Conservation (phyloP, 2,797 vertebrate genomes). For the Epinephelus awoara region DNA sequence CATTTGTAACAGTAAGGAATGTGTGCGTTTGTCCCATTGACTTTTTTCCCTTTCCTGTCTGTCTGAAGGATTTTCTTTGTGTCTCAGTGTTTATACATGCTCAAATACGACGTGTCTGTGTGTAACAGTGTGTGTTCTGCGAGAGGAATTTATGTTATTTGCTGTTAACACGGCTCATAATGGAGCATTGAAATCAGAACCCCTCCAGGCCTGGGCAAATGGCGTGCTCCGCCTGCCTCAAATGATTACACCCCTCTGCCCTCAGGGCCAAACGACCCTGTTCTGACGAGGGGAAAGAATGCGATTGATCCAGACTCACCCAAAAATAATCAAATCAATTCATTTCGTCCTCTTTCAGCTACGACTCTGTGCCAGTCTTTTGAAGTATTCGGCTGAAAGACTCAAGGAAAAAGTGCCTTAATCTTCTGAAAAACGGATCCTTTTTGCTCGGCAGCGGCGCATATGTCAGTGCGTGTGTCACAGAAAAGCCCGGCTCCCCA, state of each 20-base stretch:
- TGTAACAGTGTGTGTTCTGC: conserved; percentile 69
- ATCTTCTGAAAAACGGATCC: conserved; percentile 63
- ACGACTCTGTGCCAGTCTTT: conserved; percentile 71
- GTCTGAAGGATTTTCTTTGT: conserved; percentile 65
- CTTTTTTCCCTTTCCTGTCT: conserved; percentile 18
- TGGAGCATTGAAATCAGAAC: conserved; percentile 89
- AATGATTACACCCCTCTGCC: conserved; percentile 89
- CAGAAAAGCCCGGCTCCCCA: conserved; percentile 40
- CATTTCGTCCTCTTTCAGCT: conserved; percentile 86
- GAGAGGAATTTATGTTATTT: conserved; percentile 92
- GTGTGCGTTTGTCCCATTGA: conserved; percentile 24
- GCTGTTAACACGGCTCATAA: conserved; percentile 92
- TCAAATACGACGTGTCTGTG: conserved; percentile 45
- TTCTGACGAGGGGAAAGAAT: conserved; percentile 81
- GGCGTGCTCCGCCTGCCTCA: conserved; percentile 85
- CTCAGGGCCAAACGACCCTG: conserved; percentile 81
- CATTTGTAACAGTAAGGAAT: conserved; percentile 14
- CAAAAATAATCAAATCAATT: conserved; percentile 94
- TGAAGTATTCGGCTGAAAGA: conserved; percentile 73
- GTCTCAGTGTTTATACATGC: conserved; percentile 50
- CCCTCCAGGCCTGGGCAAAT: conserved; percentile 78
- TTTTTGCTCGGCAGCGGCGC: conserved; percentile 42
- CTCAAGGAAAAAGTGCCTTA: conserved; percentile 64
- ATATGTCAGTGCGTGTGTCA: conserved; percentile 47
- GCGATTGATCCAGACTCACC: conserved; percentile 89